Conservation (phyloP, 2,113 vertebrate species). For the Rhagologus leucostigma region DNA sequence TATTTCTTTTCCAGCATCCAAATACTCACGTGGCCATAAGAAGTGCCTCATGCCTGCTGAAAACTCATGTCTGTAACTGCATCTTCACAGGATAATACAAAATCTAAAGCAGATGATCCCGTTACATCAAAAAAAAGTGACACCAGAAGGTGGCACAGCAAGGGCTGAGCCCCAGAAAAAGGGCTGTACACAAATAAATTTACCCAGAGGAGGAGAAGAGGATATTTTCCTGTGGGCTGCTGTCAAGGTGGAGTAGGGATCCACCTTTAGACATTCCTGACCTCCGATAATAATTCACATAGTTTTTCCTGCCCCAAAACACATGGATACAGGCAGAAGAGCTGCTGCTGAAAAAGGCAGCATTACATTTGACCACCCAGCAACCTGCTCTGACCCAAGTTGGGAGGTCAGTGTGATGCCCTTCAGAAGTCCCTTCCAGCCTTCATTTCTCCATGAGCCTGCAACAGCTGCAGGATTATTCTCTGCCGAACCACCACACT, state of each 20-base stretch:
- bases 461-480: not conserved
- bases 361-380: rapidly evolving
- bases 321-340: rapidly evolving
- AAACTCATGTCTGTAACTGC: rapidly evolving
- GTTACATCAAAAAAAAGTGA: no score
- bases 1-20: not conserved
- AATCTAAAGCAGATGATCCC: not conserved
- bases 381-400: not conserved
- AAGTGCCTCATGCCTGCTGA: not conserved
- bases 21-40: not conserved
- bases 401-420: not conserved
- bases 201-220: not conserved
- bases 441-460: not conserved
- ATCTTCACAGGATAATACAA: not conserved
- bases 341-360: not conserved
- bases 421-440: not conserved
- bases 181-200: not conserved
- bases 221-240: not conserved
- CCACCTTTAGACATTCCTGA: not conserved
- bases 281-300: not conserved
- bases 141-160: no score
- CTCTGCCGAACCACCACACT: not conserved
- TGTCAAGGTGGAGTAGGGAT: not conserved
- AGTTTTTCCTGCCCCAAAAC: not conserved
- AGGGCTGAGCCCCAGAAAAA: not conserved